These are phyloP conservation scores for Peromyscus eremicus DNA, from an alignment of 2,797 vertebrate species.

Conservation along the genomic window DNA sequence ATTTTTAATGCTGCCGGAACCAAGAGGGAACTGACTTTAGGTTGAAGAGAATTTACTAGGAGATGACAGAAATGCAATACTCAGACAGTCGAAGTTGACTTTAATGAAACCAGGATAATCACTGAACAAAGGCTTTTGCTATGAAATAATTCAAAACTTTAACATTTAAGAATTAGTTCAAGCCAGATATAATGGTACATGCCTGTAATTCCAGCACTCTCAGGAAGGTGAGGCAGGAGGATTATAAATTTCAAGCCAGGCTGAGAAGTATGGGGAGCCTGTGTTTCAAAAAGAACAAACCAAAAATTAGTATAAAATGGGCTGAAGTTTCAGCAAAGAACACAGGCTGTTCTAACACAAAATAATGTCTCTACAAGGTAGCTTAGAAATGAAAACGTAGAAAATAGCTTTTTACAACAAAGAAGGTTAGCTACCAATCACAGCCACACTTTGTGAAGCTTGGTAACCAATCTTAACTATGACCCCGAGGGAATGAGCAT, in stretches of 20 bases:
- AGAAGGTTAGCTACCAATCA: not conserved
- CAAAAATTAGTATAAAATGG: not conserved
- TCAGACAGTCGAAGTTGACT: constrained; percentile 41
- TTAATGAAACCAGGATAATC: constrained; percentile 2
- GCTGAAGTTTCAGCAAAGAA: constrained; percentile 23
- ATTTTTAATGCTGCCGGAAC: constrained; percentile 5
- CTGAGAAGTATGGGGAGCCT: not conserved
- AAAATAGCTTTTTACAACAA: not conserved
- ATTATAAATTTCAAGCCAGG: not conserved
- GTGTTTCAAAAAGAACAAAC: not conserved
- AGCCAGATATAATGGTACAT: not conserved
- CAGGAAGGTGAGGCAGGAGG: not conserved
- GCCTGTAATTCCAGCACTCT: not conserved
- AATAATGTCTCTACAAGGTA: constrained; percentile 2
- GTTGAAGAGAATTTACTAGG: constrained; percentile 1
- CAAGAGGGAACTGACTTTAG: not conserved
- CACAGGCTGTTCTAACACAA: constrained; percentile 48
- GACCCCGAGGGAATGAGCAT: not conserved
- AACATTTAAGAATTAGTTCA: constrained; percentile 43
- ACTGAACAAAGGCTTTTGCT: constrained; percentile 37
- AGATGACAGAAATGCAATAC: constrained; percentile 5
- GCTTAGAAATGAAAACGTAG: not conserved
- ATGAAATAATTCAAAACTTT: constrained; percentile 30
- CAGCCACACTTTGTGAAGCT: not conserved
- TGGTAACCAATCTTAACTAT: constrained; percentile 14